Conservation (phyloP, 2,113 vertebrate species). For the Trogon melanurus region DNA sequence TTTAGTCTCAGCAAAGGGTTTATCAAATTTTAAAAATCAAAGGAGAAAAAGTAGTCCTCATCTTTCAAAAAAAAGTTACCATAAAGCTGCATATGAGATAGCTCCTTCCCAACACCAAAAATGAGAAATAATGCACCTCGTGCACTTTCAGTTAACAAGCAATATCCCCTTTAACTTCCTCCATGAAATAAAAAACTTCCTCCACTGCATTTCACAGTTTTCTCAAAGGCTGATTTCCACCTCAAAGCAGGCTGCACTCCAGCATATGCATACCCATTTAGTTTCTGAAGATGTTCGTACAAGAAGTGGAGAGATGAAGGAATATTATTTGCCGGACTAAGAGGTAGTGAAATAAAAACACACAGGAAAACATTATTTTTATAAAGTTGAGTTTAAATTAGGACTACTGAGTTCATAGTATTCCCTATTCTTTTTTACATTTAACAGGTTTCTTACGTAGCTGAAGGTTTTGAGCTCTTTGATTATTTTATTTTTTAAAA, state of each 20-base stretch:
- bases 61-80: neutral
- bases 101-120: neutral
- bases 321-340: neutral
- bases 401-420: neutral
- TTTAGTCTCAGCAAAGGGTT: neutral
- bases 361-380: neutral
- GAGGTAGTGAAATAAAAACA: neutral
- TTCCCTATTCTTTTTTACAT: neutral
- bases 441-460: neutral
- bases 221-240: constrained; percentile 16
- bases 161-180: neutral
- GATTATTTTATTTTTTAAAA: neutral
- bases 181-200: neutral
- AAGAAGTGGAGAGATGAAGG: neutral
- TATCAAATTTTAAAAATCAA: neutral
- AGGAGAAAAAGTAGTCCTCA: neutral
- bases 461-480: neutral
- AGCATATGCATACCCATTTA: neutral
- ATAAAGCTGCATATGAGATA: neutral
- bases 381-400: neutral
- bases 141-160: neutral
- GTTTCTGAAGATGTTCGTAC: neutral
- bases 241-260: neutral
- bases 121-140: neutral
- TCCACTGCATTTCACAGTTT: accelerated